Base-by-base conservation (phyloP, 2,797 vertebrate species). In the Notolepis coatsorum region DNA sequence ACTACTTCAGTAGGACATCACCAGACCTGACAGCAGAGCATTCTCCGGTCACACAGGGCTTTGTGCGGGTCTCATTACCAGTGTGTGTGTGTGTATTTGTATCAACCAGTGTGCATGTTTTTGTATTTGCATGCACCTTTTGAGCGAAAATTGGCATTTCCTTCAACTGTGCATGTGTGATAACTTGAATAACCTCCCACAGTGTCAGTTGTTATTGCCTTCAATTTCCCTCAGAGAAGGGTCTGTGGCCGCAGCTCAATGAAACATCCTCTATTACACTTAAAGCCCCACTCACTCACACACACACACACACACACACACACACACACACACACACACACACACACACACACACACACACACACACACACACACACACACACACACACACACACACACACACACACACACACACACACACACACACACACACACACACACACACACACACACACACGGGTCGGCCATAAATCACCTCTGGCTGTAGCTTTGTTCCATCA, bases 401-500 rank as follows among this genome's bases (percentile, higher is more conserved):
- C 59, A 59, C 39, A 60, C 56, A 51, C 23, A 42, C 65, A 79
- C 87, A 85, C 86, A 75, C 85, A 62, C 45, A 55, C 68, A 37
- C 50, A 58, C 50, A 47, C 51, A 21, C 58, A 46, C 25, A 13
- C 35, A 41, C 65, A 50, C 59, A 42, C 21, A 62, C 42, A 53
- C 59, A 59, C 39, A 60, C 56, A 51, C 23, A 42, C 65, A 79
- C 87, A 85, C 86, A 75, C 89, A 88, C 60, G 46, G 72, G 56
- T 60, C 70, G 85, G 82, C 80, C 88, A 93, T 93, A 91, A 92
- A 93, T 92, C 90, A 93, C 78, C 73, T 70, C 78, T 75, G 65
- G 80, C 80, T 85, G 82, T 78, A 86, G 82, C 85, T 90, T 87
- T 87, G 85, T 91, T 87, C 89, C 81, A 81, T 84, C 88, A 89